Base-by-base conservation (phyloP, 2,888 invertebrate genomes). In the Tinea pellionella region DNA sequence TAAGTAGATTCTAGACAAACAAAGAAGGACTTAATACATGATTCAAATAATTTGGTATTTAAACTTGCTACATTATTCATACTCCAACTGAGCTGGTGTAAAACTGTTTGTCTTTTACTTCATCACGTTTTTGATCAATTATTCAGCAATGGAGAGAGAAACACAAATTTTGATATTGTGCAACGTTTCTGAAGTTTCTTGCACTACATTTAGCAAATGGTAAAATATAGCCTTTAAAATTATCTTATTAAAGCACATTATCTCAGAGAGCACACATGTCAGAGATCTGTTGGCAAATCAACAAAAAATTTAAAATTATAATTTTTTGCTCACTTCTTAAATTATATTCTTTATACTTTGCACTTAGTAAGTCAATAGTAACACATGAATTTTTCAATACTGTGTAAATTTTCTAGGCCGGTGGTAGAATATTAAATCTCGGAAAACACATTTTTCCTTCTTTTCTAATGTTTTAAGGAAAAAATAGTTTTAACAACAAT, bases 1-100 rank as follows among this genome's bases (percentile, higher is more conserved):
- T 2, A 37, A 9, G 9, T 37, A 37, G 4, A 12, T 59, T 59
- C 47, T 59, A 42, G 29, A 66, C 65, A 69, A 71, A 70, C 68
- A 69, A 70, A 65, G 66, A 59, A 60, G 62, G 61, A 60, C 60
- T 62, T 67, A 64, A 74, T 76, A 70, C 70, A 73, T 67, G 2
- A 75, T 74, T 73, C 73, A 75, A 64, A 61, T 63, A 64, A 74
- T 75, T 79, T 78, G 72, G 68, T 75, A 76, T 77, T 77, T 71
- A 74, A 72, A 76, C 67, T 64, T 59, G 55, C 64, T 77, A 67
- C 73, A 76, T 78, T 68, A 77, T 78, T 77, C 72, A 78, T 74
- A 65, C 61, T 63, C 63, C 62, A 62, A 61, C 61, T 63, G 66
- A 59, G 61, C 61, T 63, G 65, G 56, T 63, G 74, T 75, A 68